Evolutionary conservation across 2,797 vertebrate genomes (phyloP), one percentile per base, ranked within the genome.

Genomic region (Myoxocephalus aenaeus): DNA sequence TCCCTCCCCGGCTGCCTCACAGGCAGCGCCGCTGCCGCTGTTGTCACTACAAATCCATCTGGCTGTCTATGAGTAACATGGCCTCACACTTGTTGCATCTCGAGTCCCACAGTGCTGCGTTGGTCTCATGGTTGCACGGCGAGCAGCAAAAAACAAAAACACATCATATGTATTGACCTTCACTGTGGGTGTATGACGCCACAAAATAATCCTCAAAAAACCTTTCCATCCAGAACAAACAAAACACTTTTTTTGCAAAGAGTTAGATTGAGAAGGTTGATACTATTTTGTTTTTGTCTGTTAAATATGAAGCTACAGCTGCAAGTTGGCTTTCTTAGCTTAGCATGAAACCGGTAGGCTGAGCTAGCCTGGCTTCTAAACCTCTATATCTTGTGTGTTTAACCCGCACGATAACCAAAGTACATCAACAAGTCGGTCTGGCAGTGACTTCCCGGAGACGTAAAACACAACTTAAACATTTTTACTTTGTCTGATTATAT

Each of bases 41-140:
- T 27, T 77, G 86, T 66, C 63, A 8, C 29, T 27, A 12, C 46
- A 20, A n/a, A 40, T 73, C 65, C 1, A 64, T 71, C n/a, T 12
- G 34, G 40, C 51, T 44, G 5, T 7, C 15, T 15, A 42, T 58
- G 70, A 65, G 18, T 18, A 57, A 56, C 50, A 1, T 1, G 4
- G 38, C 56, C 34, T 34, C 15, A 1, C 63, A 58, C 54, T 51
- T 80, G 77, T 80, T 75, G 4, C 56, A 14, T 54, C 53, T 59
- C 27, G 2, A 36, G 20, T 40, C 20, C 32, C n/a, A 5, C 29
- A 0, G 50, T 40, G 29, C 46, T 34, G 7, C 4, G 9, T 5
- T 44, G 9, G 65, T 69, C 10, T 53, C 4, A 5, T 0, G 6
- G 15, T 15, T 34, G 46, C 40, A 15, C 32, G 0, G 2, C 22